Conservation (phyloP, 2,113 vertebrate species). For the Odontophorus gujanensis region DNA sequence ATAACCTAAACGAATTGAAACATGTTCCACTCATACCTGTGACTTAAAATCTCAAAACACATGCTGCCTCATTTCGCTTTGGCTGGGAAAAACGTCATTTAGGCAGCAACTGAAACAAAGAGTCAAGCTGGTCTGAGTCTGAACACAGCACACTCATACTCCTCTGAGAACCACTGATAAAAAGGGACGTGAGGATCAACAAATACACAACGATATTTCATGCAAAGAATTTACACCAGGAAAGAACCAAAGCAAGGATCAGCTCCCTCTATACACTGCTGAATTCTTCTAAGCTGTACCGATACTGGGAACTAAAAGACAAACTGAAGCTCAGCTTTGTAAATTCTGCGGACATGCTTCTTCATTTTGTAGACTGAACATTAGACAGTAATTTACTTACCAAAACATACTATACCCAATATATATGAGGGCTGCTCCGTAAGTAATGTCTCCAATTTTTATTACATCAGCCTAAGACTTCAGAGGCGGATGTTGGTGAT, state of each 20-base stretch:
- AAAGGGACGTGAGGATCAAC: not conserved
- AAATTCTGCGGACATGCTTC: not conserved
- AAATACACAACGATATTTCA: not conserved
- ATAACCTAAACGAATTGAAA: not conserved
- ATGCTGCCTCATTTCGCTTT: not conserved
- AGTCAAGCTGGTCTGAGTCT: not conserved
- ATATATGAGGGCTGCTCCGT: not conserved
- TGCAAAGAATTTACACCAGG: not conserved
- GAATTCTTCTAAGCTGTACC: not conserved
- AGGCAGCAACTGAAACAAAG: not conserved
- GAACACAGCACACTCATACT: accelerated
- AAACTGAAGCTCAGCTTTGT: not conserved
- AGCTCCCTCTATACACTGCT: not conserved
- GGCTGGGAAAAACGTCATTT: not conserved
- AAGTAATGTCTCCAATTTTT: too few species aligned
- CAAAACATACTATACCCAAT: not conserved
- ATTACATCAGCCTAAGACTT: too few species aligned
- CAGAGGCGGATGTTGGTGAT: too few species aligned
- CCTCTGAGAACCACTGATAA: not conserved
- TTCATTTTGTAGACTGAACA: not conserved
- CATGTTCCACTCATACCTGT: not conserved
- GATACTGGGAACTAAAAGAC: not conserved
- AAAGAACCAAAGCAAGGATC: not conserved
- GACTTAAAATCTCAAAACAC: not conserved
- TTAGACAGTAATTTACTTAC: not conserved